Evolutionary conservation across 2,113 vertebrate species (phyloP), one percentile per base, ranked within the genome.

Genomic region (Paraplagusia blochii): DNA sequence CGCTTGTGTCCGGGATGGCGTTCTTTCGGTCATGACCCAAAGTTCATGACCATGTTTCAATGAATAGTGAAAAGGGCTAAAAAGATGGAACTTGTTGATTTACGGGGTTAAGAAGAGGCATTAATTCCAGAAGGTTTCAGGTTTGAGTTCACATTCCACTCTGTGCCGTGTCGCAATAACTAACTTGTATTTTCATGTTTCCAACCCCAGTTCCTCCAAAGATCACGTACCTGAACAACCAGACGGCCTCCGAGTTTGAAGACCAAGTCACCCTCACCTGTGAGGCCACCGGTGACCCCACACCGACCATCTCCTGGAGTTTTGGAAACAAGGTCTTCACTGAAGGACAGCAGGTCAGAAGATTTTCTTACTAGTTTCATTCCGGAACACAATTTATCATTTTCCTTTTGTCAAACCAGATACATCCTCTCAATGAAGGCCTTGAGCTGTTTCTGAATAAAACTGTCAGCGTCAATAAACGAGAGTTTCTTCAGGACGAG

Each of bases 221-320:
- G 77, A 98, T 99, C 70, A 99, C 95, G 0, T 99, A 93, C 8
- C 87, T 98, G 82, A 93, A 91, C 69, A 99, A 99, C 84, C 93
- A 95, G 89, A 96, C 95, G 0, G 93, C 94, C 1, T 92, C 93
- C 40, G 97, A 99, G 77, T 90, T 97, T 58, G 95, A 98, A 4
- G 93, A 97, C 0, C 92, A 95, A 69, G 94, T 98, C 72, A 95
- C 91, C 0, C 87, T 99, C 69, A 98, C 95, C 64, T 99, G 97
- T 9, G 95, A 99, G 84, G 95, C 96, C 0, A 94, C 93, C 0
- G 97, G 97, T 14, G 97, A 99, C 74, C 97, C 97, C 15, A 96
- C 94, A 12, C 97, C 97, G 44, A 92, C 91, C 66, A 97, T 99
- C 80, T 92, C 92, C 53, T 99, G 97, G 97, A 97, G 93, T 57